A percentile compares a stretch with the other conserved stretches of the same genome.
These are phyloP conservation scores for Ceratosolen solmsi DNA, from an alignment of 1,140 invertebrate genomes.

Conservation along the genomic window DNA sequence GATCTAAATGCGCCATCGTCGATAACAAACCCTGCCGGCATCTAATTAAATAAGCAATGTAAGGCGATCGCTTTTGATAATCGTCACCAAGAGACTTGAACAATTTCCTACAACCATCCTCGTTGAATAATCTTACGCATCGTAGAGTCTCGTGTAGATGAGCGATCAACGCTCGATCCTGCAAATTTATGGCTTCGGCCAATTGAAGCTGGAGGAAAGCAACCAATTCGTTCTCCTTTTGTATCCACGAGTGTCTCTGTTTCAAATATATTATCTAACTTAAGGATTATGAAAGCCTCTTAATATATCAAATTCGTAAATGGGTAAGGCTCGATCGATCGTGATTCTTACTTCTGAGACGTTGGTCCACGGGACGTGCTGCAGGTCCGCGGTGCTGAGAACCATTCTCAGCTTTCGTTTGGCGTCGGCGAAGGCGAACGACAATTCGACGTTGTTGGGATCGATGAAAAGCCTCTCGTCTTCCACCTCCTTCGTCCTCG, in stretches of 20 bases:
- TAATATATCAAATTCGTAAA: not conserved
- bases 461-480: slow-evolving; percentile 78
- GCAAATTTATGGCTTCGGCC: slow-evolving; percentile 90
- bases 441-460: slow-evolving; percentile 77
- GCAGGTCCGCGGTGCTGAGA: slow-evolving; percentile 87
- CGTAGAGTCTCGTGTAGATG: slow-evolving; percentile 91
- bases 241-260: slow-evolving; percentile 71
- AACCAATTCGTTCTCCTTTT: slow-evolving; percentile 80
- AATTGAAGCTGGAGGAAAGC: slow-evolving; percentile 85
- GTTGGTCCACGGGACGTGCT: slow-evolving; percentile 70
- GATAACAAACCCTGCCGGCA: slow-evolving; percentile 87
- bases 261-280: slow-evolving; percentile 54
- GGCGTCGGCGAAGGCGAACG: slow-evolving; percentile 86
- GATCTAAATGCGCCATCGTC: slow-evolving; percentile 85
- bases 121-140: slow-evolving; percentile 84
- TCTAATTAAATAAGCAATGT: slow-evolving; percentile 88
- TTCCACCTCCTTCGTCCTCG: slow-evolving; percentile 68
- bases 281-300: slow-evolving; percentile 31
- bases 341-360: slow-evolving; percentile 62
- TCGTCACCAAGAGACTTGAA: slow-evolving; percentile 87
- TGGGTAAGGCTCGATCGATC: not conserved
- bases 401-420: slow-evolving; percentile 95
- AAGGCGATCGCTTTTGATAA: slow-evolving; percentile 84
- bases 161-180: slow-evolving; percentile 86
- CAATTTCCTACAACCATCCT: slow-evolving; percentile 83